A percentile compares a stretch with the other conserved stretches of the same genome.
Conservation (phyloP, 2,113 vertebrate species). For the Leptosomus discolor region DNA sequence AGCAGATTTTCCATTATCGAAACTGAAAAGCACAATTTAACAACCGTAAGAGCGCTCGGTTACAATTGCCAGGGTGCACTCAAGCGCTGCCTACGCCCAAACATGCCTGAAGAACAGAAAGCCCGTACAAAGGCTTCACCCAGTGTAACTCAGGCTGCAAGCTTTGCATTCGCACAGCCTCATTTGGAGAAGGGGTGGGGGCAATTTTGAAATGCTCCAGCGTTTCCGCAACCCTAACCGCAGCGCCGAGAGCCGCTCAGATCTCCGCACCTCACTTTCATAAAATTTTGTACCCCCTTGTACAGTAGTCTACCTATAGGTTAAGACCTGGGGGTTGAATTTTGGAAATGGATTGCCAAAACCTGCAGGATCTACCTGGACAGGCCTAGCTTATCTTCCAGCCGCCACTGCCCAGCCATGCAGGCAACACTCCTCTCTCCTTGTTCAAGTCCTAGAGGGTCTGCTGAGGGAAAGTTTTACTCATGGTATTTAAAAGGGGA, state of each 20-base stretch:
- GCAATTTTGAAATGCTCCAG: neutral
- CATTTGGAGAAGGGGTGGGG: neutral
- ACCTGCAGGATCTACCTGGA: neutral
- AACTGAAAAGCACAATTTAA: neutral
- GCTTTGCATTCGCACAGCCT: neutral
- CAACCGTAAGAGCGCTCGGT: neutral
- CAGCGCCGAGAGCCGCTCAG: neutral
- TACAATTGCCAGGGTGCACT: neutral
- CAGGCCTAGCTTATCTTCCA: neutral
- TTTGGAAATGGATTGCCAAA: neutral
- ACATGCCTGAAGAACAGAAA: neutral
- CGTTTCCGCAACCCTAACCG: neutral
- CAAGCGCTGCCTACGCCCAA: neutral
- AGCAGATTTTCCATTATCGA: neutral
- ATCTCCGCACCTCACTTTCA: neutral
- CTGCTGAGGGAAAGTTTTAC: neutral
- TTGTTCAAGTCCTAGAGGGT: neutral
- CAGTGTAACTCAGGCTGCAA: neutral
- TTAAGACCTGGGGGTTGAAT: neutral
- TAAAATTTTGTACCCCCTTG: neutral
- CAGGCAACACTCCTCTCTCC: neutral
- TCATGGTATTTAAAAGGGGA: neutral
- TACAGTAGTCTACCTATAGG: neutral
- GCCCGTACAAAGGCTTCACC: neutral
- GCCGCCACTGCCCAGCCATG: neutral